Conservation (phyloP, 2,888 invertebrate genomes). For the Laothoe populi region DNA sequence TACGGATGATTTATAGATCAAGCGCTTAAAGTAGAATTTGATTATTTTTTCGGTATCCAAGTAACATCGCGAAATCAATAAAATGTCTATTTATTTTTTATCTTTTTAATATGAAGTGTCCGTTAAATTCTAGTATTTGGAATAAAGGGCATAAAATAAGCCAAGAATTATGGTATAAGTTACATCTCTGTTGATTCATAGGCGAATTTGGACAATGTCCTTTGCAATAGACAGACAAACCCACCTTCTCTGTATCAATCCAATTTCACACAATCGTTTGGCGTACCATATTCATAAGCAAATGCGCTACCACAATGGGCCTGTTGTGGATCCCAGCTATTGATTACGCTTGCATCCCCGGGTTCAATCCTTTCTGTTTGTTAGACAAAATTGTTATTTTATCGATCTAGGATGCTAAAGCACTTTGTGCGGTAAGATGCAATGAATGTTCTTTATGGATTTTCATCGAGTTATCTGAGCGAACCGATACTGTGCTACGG, state of each 20-base stretch:
- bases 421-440: background rate
- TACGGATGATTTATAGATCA: too few species aligned
- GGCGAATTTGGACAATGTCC: too few species aligned
- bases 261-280: slow-evolving; percentile 26
- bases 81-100: too few species aligned
- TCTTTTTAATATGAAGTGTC: too few species aligned
- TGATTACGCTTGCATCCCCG: slow-evolving; percentile 35
- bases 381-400: slow-evolving; percentile 18
- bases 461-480: background rate
- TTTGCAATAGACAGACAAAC: slow-evolving; percentile 1
- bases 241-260: background rate
- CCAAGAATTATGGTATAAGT: too few species aligned
- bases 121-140: too few species aligned
- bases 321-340: slow-evolving; percentile 34
- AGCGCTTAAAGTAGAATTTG: too few species aligned
- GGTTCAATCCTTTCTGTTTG: slow-evolving; percentile 20
- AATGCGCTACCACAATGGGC: slow-evolving; percentile 44
- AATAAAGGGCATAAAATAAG: too few species aligned
- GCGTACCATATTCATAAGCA: slow-evolving; percentile 43
- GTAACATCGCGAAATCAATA: too few species aligned
- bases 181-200: too few species aligned
- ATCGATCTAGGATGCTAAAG: background rate
- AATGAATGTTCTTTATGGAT: background rate
- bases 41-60: too few species aligned
- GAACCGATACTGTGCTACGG: too few species aligned